Conservation (phyloP, 2,113 vertebrate genomes). For the Pygoscelis antarcticus region DNA sequence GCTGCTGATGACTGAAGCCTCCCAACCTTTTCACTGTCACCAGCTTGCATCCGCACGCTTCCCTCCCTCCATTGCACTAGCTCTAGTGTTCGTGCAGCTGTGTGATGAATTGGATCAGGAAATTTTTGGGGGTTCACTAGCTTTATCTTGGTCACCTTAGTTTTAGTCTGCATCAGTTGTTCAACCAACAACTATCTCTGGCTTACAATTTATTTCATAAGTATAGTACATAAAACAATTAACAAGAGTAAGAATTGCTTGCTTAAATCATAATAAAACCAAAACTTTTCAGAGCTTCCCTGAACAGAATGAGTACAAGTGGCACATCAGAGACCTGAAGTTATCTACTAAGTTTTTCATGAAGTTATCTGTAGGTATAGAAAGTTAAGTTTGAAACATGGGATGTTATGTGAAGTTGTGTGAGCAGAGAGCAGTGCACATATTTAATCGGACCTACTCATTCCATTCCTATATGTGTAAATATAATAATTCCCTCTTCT, state of each 20-base stretch:
- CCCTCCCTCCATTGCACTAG: not conserved
- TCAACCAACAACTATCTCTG: not conserved
- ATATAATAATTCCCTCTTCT: not conserved
- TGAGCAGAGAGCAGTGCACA: not conserved
- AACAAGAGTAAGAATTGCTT: not conserved
- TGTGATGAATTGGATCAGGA: not conserved
- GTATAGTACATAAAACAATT: not conserved
- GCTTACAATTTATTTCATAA: not conserved
- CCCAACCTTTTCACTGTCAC: not conserved
- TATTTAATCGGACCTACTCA: not conserved
- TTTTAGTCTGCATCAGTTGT: not conserved
- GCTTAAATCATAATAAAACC: not conserved
- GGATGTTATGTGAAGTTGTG: not conserved
- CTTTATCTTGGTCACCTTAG: not conserved
- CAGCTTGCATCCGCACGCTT: not conserved
- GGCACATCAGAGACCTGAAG: not conserved
- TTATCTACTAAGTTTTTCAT: not conserved
- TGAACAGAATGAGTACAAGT: not conserved
- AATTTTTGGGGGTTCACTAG: not conserved
- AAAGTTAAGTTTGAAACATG: not conserved
- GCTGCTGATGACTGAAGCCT: not conserved
- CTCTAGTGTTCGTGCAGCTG: not conserved
- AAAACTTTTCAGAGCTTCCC: not conserved
- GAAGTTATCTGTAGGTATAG: not conserved
- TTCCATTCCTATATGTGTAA: not conserved